Evolutionary conservation across 2,797 vertebrate genomes (phyloP).

Genomic region (Aldrovandia affinis): DNA sequence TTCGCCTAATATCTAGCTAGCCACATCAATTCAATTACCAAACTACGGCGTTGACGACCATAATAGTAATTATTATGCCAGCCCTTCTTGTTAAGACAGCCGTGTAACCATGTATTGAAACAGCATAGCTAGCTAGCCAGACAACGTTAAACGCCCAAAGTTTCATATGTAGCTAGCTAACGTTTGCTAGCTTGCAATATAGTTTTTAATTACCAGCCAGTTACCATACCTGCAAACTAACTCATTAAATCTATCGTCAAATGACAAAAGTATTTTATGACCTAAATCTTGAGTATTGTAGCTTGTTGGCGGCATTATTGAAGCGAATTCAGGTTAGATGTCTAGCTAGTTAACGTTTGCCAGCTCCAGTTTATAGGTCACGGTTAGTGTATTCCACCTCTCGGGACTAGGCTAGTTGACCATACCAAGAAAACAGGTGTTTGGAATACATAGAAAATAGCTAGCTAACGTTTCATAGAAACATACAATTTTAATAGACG

Average conservation of each 20-base stretch:
- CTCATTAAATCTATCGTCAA: not conserved
- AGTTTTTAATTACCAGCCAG: not conserved
- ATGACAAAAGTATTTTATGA: not conserved
- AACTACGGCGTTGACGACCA: not conserved
- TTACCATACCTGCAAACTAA: not conserved
- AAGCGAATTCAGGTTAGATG: not conserved
- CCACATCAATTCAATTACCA: not conserved
- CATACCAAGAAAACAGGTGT: constrained; percentile 59
- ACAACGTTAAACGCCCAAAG: not conserved
- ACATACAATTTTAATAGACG: not conserved
- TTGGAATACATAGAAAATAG: constrained; percentile 37
- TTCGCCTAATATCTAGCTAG: not conserved
- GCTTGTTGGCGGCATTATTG: not conserved
- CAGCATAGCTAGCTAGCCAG: not conserved
- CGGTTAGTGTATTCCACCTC: too few species aligned
- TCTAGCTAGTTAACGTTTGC: not conserved
- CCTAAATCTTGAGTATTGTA: not conserved
- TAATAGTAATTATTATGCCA: not conserved
- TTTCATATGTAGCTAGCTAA: not conserved
- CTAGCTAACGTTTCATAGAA: not conserved
- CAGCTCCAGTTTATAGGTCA: not conserved
- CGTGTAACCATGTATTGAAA: not conserved
- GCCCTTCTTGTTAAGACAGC: not conserved
- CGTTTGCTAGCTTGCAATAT: not conserved
- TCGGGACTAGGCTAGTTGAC: not conserved